Evolutionary conservation across 1,140 invertebrate species (phyloP), one percentile per base, ranked within the genome.

Genomic region (Apolygus lucorum): DNA sequence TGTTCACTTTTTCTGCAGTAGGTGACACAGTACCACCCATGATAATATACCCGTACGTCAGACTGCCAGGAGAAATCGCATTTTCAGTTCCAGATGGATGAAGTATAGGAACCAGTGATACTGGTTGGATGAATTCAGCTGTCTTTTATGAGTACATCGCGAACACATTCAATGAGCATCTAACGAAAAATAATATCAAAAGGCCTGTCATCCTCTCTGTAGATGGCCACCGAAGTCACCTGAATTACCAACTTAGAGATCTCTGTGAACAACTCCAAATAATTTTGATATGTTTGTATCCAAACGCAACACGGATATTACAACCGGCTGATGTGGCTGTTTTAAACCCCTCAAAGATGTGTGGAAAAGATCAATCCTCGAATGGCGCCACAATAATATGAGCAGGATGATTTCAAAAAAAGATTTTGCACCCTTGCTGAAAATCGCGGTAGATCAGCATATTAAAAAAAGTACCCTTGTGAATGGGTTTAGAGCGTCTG

Each of bases 261-360:
- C 78, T 80, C 71, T 82, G 80, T 68, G 63, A 42, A 1, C 72
- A 77, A 68, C 79, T 80, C 64, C 64, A 68, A 27, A 81, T 82
- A 21, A 69, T 77, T 21, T 69, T 81, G 25, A 67, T 80, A 8
- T 74, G 76, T 11, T 69, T 82, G 1, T 76, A 75, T 34, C 79
- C 79, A n/a, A 81, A 81, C 73, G 73, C 77, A 4, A 81, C 78
- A 11, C 79, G 80, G 68, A 75, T 81, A 17, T 63, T 79, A 1
- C 79, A 81, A 17, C 34, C 34, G 17, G 8, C 17, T 8, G 34
- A 49, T 49, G 34, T 49, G 8, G 8, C 34, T 11, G 74, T 76
- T 79, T 80, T 72, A 49, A 68, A 0, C 74, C 77, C 1, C 68
- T 78, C 1, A 79, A 80, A 75, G 59, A 59, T 49, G 17, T 49